Evolutionary conservation across 2,888 invertebrate genomes (phyloP).

Genomic region (Sminthurinus aureus): DNA sequence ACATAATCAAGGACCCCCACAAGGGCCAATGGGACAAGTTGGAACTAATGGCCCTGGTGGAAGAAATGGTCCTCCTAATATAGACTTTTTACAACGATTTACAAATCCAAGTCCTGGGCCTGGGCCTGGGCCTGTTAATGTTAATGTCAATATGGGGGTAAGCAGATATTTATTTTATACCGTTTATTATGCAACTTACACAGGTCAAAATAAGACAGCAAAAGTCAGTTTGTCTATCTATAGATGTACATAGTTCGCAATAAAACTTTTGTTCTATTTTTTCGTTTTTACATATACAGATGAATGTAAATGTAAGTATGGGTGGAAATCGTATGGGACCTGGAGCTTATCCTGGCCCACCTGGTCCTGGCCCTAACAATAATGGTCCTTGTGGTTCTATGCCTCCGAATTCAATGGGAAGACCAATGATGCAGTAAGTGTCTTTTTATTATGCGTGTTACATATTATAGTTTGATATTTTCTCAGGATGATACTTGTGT

Average conservation of each 20-base stretch:
- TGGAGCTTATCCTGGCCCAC: slow-evolving; percentile 48
- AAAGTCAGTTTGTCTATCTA: no score
- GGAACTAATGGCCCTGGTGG: slow-evolving; percentile 67
- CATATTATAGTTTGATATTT: no score
- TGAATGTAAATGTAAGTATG: slow-evolving; percentile 61
- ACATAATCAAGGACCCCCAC: slow-evolving; percentile 59
- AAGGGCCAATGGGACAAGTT: slow-evolving; percentile 53
- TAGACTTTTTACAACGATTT: slow-evolving; percentile 88
- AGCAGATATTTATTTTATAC: not conserved
- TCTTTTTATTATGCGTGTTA: no score
- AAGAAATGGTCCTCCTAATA: slow-evolving; percentile 79
- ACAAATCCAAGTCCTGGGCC: slow-evolving; percentile 79
- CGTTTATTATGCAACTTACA: no score
- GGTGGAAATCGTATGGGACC: slow-evolving; percentile 57
- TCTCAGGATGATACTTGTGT: no score
- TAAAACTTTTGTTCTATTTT: no score
- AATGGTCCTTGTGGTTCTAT: no score
- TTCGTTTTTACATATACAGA: slow-evolving; percentile 51
- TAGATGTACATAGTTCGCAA: no score
- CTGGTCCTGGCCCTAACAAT: not conserved
- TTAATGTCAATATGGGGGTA: slow-evolving; percentile 52
- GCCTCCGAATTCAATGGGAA: slow-evolving; percentile 64
- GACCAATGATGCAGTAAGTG: no score
- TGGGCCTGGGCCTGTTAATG: slow-evolving; percentile 58
- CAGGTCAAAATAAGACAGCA: no score